Evolutionary conservation across 2,113 vertebrate genomes (phyloP), one percentile per base, ranked within the genome.

Genomic region (Anthoscopus minutus): DNA sequence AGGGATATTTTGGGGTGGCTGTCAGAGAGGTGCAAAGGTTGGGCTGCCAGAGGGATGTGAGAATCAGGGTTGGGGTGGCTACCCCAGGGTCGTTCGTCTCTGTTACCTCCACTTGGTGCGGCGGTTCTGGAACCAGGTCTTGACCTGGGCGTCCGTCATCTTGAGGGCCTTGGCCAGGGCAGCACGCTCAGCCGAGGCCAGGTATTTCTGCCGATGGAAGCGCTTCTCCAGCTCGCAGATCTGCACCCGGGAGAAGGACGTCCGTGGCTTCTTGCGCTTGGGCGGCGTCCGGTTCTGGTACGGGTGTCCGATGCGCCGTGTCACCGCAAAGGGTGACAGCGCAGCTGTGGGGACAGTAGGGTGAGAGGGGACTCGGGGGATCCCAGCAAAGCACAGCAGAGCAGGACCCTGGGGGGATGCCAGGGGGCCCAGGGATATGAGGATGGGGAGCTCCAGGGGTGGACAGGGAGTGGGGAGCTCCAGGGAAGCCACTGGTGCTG

Each of bases 121-220:
- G 35, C 99, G 99, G 98, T 99, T 99, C 98, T 99, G 99, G 97
- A 99, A 99, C 99, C 99, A 99, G 96, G 99, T 99, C 97, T 99
- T 99, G 95, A 99, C 99, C 97, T 99, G 99, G 10, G 99, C 99
- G 4, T 99, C 99, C 0, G 99, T 99, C 99, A 99, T 99, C 96
- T 99, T 99, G 89, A 99, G 97, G 44, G 99, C 98, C 93, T 99
- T 99, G 94, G 99, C 99, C 95, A 99, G 96, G 7, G 99, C 98
- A 11, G 98, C 97, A 23, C 99, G 30, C 98, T 99, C 98, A 25
- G 99, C 67, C 27, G 99, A 82, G 77, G 99, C 91, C 98, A 99
- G 97, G 98, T 98, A 98, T 98, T 99, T 98, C 99, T 99, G 98
- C 94, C 99, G 98, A 86, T 99, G 98, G 91, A 99, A 99, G n/a